phyloP scores from a whole-genome alignment of 2,797 vertebrate genomes.

The Tenualosa ilisha region DNA sequence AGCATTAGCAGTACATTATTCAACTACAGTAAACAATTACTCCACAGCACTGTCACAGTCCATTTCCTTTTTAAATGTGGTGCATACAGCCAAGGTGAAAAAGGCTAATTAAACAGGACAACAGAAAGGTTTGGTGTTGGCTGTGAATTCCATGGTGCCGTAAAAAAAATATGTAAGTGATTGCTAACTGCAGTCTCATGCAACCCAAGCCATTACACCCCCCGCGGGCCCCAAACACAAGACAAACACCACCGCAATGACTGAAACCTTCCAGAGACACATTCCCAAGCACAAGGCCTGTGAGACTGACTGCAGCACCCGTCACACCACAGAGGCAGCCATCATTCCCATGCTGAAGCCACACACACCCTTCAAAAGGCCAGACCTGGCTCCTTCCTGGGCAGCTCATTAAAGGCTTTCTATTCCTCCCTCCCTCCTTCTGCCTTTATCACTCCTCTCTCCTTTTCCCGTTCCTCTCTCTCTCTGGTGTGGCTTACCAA shows the following conservation, averaged over 20 bases:
- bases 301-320: background rate
- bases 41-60: background rate
- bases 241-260: background rate
- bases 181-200: background rate
- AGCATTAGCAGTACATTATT: background rate
- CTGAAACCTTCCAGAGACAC: background rate
- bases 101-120: slow-evolving; percentile 27
- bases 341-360: slow-evolving; percentile 56
- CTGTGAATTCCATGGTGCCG: slow-evolving; percentile 51
- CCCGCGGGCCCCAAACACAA: background rate
- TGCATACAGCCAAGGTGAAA: background rate
- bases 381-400: background rate
- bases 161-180: slow-evolving; percentile 57
- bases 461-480: background rate
- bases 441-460: background rate
- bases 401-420: background rate
- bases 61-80: background rate
- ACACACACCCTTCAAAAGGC: slow-evolving; percentile 30
- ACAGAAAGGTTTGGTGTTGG: slow-evolving; percentile 3
- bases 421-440: too few species aligned
- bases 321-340: background rate
- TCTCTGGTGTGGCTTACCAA: slow-evolving; percentile 71
- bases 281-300: background rate
- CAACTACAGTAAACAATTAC: background rate
- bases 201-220: background rate